phyloP scores from a whole-genome alignment of 1,140 invertebrate genomes.

The Sitophilus oryzae region DNA sequence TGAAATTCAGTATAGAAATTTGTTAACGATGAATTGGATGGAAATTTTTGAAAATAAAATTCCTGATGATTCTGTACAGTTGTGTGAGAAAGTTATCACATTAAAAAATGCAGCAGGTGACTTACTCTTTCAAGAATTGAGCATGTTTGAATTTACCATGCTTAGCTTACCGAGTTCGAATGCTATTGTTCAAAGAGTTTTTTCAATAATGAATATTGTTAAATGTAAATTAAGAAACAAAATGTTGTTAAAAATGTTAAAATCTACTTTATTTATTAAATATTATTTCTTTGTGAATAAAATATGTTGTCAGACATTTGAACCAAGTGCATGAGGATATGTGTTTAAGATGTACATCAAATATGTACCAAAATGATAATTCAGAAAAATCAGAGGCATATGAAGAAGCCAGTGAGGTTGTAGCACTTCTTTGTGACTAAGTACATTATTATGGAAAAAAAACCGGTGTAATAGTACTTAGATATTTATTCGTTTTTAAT shows the following conservation, averaged over 20 bases:
- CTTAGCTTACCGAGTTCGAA: constrained; percentile 15
- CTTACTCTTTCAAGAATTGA: constrained; percentile 12
- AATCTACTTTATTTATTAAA: constrained; percentile 15
- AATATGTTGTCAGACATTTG: constrained; percentile 13
- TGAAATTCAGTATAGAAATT: constrained; percentile 20
- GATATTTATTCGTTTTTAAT: too few species aligned
- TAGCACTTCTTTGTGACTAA: too few species aligned
- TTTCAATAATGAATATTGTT: constrained; percentile 22
- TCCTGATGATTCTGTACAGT: constrained; percentile 11
- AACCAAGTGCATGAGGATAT: constrained; percentile 5
- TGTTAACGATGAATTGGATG: constrained; percentile 15
- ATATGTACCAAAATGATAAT: too few species aligned
- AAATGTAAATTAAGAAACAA: constrained; percentile 22
- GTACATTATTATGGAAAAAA: too few species aligned
- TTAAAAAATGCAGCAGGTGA: constrained; percentile 23
- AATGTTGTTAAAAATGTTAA: constrained; percentile 15
- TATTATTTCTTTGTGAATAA: constrained; percentile 12
- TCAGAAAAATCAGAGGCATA: too few species aligned
- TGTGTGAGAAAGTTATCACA: constrained; percentile 18
- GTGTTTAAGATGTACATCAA: constrained; percentile 7
- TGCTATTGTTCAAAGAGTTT: constrained; percentile 12
- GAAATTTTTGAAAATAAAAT: constrained; percentile 14
- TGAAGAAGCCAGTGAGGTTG: too few species aligned
- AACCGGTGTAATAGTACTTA: too few species aligned
- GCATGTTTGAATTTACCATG: constrained; percentile 16